Evolutionary conservation across 2,113 vertebrate species (phyloP), one percentile per base, ranked within the genome.

Genomic region (Tychaedon coryphoeus): DNA sequence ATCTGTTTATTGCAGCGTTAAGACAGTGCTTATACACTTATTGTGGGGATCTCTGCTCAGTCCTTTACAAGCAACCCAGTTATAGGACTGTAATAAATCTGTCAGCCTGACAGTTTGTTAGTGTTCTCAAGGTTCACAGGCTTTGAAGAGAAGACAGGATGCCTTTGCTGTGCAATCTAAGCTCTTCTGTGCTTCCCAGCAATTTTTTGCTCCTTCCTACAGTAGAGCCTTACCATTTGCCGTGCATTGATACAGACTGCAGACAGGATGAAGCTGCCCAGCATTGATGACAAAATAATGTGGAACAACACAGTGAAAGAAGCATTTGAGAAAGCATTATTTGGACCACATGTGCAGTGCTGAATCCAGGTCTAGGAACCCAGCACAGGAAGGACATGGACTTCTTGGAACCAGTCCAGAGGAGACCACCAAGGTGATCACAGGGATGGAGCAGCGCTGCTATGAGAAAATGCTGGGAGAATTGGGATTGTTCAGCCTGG

Each of bases 31-130:
- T 29, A 24, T 1, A 38, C 7, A 47, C 5, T 48, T 14, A 31
- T 20, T 14, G 20, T 24, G 7, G n/a, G n/a, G 47, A 48, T 14
- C 43, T 48, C 20, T 47, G 56, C 31, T 60, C 72, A 60, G 56
- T 36, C 20, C 20, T 48, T 48, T 2, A 4, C 20, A 31, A 0
- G 2, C 23, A 60, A 19, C 20, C 12, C 34, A 18, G 6, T 6
- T 60, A 28, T 12, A 48, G 15, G 20, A 12, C 12, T 36, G 43
- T 48, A 36, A 38, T 24, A 47, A 75, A 75, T 60, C n/a, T 12
- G 6, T 31, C 2, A 10, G 12, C 56, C 56, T 75, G 56, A 25
- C 26, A 8, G n/a, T 36, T 6, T 75, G 6, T 48, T 48, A 36
- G 12, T 31, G 14, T 48, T 4, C 56, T 48, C n/a, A 48, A 60